Evolutionary conservation across 2,888 invertebrate species (phyloP).

Genomic region (Sphecodes monilicornis): DNA sequence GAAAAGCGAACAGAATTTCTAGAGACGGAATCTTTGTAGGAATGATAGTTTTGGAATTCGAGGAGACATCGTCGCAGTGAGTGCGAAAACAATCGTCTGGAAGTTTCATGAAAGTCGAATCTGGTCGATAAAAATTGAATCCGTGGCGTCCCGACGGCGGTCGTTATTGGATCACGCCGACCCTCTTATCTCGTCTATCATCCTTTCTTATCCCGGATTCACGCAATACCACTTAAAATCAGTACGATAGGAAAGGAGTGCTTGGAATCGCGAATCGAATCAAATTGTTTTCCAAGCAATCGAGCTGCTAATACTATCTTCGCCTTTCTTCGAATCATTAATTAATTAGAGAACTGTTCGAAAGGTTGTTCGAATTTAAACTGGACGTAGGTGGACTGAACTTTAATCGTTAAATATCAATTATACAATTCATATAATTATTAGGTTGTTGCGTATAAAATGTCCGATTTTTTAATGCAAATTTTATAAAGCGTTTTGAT

Average conservation of each 20-base stretch:
- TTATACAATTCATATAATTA: neutral
- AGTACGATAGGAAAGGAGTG: neutral
- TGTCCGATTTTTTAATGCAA: no score
- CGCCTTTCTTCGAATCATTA: neutral
- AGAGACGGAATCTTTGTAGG: neutral
- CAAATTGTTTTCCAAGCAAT: slow-evolving; percentile 17
- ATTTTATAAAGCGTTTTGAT: no score
- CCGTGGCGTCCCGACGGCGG: slow-evolving; percentile 34
- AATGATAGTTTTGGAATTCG: slow-evolving; percentile 7
- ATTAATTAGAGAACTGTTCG: neutral
- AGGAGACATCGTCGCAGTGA: slow-evolving; percentile 31
- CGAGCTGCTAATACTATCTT: slow-evolving; percentile 3
- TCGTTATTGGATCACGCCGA: slow-evolving; percentile 53
- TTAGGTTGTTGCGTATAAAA: no score
- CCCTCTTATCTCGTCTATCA: slow-evolving; percentile 50
- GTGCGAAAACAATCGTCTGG: slow-evolving; percentile 51
- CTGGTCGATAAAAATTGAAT: slow-evolving; percentile 57
- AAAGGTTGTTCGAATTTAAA: neutral
- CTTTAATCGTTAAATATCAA: neutral
- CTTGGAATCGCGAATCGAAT: slow-evolving; percentile 9
- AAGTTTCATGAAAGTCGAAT: slow-evolving; percentile 47
- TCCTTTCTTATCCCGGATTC: slow-evolving; percentile 51
- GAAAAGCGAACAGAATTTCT: neutral
- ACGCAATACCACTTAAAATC: slow-evolving; percentile 54
- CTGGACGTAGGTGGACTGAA: neutral